Percentiles rank a stretch among this genome's conserved stretches.
Evolutionary conservation across 2,113 vertebrate species (phyloP).

Genomic region (Elanoides forficatus): DNA sequence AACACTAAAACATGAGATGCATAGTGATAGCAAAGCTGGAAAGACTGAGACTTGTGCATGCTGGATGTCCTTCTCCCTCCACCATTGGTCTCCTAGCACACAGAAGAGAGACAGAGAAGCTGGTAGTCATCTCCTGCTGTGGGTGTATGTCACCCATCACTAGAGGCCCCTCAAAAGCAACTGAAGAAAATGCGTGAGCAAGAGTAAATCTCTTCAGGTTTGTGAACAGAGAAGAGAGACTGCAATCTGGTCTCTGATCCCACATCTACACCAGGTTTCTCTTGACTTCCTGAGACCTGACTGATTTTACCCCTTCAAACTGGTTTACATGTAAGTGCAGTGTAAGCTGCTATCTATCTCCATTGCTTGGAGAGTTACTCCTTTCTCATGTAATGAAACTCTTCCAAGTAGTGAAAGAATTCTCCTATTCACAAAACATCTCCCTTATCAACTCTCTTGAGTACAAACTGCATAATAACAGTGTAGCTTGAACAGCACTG

Average conservation of each 20-base stretch:
- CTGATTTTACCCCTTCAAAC: neutral
- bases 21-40: neutral
- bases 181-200: neutral
- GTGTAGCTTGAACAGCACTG: neutral
- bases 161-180: neutral
- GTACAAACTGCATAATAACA: neutral
- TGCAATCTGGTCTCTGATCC: neutral
- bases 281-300: neutral
- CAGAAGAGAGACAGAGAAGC: no score
- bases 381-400: neutral
- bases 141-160: neutral
- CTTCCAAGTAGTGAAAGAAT: neutral
- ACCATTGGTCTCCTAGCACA: rapidly evolving
- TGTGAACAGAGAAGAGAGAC: neutral
- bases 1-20: neutral
- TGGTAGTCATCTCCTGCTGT: neutral
- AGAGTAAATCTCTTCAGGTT: neutral
- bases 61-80: rapidly evolving
- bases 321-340: neutral
- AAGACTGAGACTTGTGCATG: neutral
- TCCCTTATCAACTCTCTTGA: neutral
- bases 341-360: neutral
- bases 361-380: neutral
- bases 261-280: neutral
- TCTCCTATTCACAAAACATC: neutral